Conservation (phyloP, 2,797 vertebrate genomes). For the Crocodylus rhombifer region DNA sequence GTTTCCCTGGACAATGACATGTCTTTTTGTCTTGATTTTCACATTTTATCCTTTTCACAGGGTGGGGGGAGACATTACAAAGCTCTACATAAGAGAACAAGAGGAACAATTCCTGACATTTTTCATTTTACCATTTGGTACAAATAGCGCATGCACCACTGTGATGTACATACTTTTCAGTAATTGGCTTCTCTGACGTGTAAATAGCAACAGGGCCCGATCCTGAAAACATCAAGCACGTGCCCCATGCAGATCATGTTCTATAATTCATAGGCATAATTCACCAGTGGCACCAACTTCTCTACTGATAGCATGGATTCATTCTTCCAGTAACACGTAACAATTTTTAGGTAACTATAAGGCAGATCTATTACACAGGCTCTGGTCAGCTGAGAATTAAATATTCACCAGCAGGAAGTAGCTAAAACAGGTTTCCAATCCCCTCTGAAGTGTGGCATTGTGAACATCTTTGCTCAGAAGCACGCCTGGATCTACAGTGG, state of each 20-base stretch:
- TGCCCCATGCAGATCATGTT: neutral
- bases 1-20: neutral
- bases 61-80: neutral
- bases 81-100: neutral
- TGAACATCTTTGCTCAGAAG: neutral
- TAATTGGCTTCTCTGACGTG: neutral
- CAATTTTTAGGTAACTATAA: neutral
- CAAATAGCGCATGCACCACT: neutral
- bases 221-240: neutral
- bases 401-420: neutral
- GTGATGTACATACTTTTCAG: too few relatives aligned
- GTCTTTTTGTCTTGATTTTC: neutral
- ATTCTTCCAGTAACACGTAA: neutral
- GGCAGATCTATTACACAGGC: neutral
- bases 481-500: neutral
- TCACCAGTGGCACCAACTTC: neutral
- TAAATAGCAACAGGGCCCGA: neutral
- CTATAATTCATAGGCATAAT: neutral
- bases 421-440: neutral
- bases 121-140: neutral
- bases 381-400: neutral
- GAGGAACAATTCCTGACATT: neutral
- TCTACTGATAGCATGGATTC: neutral
- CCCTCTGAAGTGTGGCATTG: neutral
- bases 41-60: neutral